phyloP scores from a whole-genome alignment of 1,140 invertebrate genomes.

The Bombus difficillimus region DNA sequence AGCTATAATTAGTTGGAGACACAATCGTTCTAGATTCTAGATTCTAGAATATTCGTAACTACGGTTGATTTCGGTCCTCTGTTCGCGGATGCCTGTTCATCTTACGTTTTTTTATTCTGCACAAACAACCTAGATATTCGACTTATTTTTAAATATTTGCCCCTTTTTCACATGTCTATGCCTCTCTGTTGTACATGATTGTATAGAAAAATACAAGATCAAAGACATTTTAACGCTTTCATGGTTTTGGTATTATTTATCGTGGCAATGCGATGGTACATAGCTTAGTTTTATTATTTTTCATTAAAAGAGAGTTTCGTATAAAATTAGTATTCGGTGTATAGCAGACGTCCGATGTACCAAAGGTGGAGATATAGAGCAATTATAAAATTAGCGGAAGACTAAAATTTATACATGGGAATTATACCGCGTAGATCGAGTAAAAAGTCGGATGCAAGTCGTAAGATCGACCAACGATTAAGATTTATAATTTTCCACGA shows the following conservation, averaged over 20 bases:
- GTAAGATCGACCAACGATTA: too few relatives aligned
- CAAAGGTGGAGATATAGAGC: too few relatives aligned
- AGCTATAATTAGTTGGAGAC: neutral
- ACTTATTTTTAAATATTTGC: neutral
- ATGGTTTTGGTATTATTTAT: neutral
- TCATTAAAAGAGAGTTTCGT: too few relatives aligned
- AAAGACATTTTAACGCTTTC: neutral
- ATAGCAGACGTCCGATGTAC: too few relatives aligned
- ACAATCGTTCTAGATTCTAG: neutral
- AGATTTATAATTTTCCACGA: too few relatives aligned
- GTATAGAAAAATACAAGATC: constrained; percentile 3
- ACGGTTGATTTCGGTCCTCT: neutral
- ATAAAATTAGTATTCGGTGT: too few relatives aligned
- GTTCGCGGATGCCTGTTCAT: neutral
- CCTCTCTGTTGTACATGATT: neutral
- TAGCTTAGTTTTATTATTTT: neutral
- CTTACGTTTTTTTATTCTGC: neutral
- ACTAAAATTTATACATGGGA: too few relatives aligned
- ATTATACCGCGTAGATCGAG: too few relatives aligned
- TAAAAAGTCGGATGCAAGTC: too few relatives aligned
- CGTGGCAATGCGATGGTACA: neutral
- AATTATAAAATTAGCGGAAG: too few relatives aligned
- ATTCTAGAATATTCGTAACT: neutral
- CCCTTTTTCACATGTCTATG: neutral
- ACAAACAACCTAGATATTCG: neutral